Evolutionary conservation across 2,797 vertebrate genomes (phyloP).

Genomic region (Gymnothorax reevesii): DNA sequence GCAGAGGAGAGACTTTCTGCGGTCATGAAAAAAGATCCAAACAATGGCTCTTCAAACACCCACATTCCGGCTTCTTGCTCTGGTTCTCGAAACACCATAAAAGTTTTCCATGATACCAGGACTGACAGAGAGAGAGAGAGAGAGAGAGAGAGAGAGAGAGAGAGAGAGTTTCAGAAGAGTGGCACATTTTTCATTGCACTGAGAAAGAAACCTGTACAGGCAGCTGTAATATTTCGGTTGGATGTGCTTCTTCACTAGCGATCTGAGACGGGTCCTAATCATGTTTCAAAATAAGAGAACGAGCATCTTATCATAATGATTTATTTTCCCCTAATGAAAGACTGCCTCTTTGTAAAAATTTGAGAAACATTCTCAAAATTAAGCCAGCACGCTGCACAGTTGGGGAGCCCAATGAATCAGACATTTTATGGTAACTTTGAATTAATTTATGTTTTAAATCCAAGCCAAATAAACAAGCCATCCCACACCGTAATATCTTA

Average conservation of each 20-base stretch:
- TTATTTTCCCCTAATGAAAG: not conserved
- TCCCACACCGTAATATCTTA: not conserved
- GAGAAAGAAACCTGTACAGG: not conserved
- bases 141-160: conserved; percentile 5
- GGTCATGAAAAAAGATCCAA: too few relatives aligned
- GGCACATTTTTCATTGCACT: not conserved
- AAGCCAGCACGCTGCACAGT: not conserved
- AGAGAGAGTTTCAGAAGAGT: conserved; percentile 16
- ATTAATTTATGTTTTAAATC: not conserved
- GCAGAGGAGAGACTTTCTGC: too few relatives aligned
- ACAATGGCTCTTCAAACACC: too few relatives aligned
- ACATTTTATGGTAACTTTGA: not conserved
- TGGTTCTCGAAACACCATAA: too few relatives aligned
- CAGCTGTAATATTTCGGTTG: not conserved
- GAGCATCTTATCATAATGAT: not conserved
- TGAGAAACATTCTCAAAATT: not conserved
- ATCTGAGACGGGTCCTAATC: not conserved
- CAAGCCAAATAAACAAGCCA: not conserved
- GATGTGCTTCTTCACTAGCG: not conserved
- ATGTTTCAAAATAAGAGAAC: not conserved
- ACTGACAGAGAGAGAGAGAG: conserved; percentile 15
- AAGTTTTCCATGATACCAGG: too few relatives aligned
- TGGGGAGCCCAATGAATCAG: not conserved
- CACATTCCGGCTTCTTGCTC: too few relatives aligned
- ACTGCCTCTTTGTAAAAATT: not conserved